Conservation (phyloP, 64 coral and sea anemone genomes). For the Dendrophyllia cribrosa region DNA sequence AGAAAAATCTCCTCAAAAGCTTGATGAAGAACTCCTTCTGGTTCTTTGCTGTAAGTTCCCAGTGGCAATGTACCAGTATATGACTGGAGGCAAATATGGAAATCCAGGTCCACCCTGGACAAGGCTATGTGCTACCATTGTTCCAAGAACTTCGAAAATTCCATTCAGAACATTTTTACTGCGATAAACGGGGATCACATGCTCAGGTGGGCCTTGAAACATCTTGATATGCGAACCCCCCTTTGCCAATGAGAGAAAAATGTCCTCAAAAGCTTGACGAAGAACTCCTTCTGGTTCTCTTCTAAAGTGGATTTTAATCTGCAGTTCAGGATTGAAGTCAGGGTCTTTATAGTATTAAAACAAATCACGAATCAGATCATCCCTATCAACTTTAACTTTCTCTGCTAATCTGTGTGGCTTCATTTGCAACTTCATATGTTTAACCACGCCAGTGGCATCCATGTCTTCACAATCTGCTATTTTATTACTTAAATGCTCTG, state of each 20-base stretch:
- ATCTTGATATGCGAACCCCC: not conserved
- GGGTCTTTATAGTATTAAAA: slow-evolving; percentile 51
- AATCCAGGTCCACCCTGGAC: slow-evolving; percentile 58
- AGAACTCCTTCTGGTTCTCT: slow-evolving; percentile 59
- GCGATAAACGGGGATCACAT: slow-evolving; percentile 55
- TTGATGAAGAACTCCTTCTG: slow-evolving; percentile 46
- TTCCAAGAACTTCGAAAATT: slow-evolving; percentile 56
- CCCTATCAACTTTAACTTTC: slow-evolving; percentile 57
- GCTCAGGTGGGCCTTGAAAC: slow-evolving; percentile 44
- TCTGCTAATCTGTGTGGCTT: slow-evolving; percentile 24
- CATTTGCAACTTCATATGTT: slow-evolving; percentile 41
- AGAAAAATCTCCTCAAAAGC: slow-evolving; percentile 48
- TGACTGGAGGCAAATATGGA: slow-evolving; percentile 46
- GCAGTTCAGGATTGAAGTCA: slow-evolving; percentile 15
- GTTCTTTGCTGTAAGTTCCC: slow-evolving; percentile 43
- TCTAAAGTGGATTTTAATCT: slow-evolving; percentile 24
- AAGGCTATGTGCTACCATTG: slow-evolving; percentile 62
- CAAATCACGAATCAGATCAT: slow-evolving; percentile 47
- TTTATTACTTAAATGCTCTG: not conserved
- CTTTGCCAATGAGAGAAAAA: slow-evolving; percentile 28
- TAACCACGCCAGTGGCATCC: slow-evolving; percentile 18
- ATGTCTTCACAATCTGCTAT: not conserved
- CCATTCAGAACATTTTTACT: slow-evolving; percentile 57
- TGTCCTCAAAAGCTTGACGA: slow-evolving; percentile 45
- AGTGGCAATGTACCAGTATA: slow-evolving; percentile 45